Base-by-base conservation (phyloP, 2,888 invertebrate species). In the Apotomis capreana region DNA sequence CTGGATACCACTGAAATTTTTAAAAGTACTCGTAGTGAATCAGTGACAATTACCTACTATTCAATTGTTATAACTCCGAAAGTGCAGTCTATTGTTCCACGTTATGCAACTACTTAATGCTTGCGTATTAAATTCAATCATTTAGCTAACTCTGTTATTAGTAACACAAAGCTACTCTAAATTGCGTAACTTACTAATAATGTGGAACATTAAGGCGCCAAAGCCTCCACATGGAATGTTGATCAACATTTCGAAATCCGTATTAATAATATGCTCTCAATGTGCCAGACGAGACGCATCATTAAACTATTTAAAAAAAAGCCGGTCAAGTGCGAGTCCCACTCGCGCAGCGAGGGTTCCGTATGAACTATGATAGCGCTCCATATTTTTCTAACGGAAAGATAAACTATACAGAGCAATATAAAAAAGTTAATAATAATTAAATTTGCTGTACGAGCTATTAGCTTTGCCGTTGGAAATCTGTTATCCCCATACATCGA, bases 211-310 rank as follows among this genome's bases (percentile, higher is more conserved):
- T 69, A 64, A 60, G 15, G 36, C 49, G 37, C 57, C 49, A 40
- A 60, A 54, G 59, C 15, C n/a, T 49, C 44, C 26, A 44, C 15
- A 44, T 57, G 15, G 15, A 70, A 61, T 49, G 26, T 61, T 65
- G 65, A 68, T 73, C 46, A 51, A 58, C 73, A 44, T 74, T 63
- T 55, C 74, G 68, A 57, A 71, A 74, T 64, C 15, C 54, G 60
- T 62, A 73, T 73, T 73, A 73, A 69, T 73, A 60, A 64, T 69
- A 10, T 61, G 69, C 55, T 73, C 73, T 57, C 51, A 62, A 67
- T 57, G 49, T 52, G 67, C 51, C 54, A 65, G 55, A 26, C 61
- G 13, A 65, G 55, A 26, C 61, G 13, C 57, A 46, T 68, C 64
- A 68, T 71, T 67, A 74, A 51, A 57, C 36, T 61, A 65, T 65